A percentile compares a stretch with the other conserved stretches of the same genome.
Conservation (phyloP, 1,140 invertebrate genomes). For the Pemphigus obesinymphae region DNA sequence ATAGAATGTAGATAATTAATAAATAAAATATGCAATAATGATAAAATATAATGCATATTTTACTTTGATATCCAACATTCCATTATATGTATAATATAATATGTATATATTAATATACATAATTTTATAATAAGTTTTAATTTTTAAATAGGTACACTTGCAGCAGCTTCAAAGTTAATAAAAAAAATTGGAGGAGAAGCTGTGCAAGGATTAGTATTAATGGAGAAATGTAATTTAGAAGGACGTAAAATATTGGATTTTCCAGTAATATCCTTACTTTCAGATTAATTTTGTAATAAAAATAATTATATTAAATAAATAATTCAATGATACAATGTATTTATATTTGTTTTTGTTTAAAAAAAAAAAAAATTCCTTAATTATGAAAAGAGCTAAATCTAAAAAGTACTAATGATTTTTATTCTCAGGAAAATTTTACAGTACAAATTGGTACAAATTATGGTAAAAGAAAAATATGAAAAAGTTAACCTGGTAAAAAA, state of each 20-base stretch:
- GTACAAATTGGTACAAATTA: too few relatives aligned
- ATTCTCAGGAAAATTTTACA: too few relatives aligned
- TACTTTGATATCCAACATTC: too few relatives aligned
- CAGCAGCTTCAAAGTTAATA: slow-evolving; percentile 69
- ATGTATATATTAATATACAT: background rate
- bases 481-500: too few relatives aligned
- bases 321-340: too few relatives aligned
- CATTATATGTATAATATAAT: background rate
- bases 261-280: slow-evolving; percentile 66
- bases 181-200: slow-evolving; percentile 61
- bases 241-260: slow-evolving; percentile 63
- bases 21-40: background rate
- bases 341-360: too few relatives aligned
- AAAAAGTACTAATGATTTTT: too few relatives aligned
- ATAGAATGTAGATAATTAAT: background rate
- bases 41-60: too few relatives aligned
- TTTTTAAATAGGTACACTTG: slow-evolving; percentile 61
- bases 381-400: too few relatives aligned
- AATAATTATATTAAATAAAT: background rate
- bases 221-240: slow-evolving; percentile 71
- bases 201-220: slow-evolving; percentile 70
- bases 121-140: background rate
- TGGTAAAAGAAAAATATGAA: too few relatives aligned
- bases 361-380: too few relatives aligned
- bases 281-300: slow-evolving; percentile 50